A percentile compares a stretch with the other conserved stretches of the same genome.
Conservation (phyloP, 2,797 vertebrate species). For the Halcyon badia region DNA sequence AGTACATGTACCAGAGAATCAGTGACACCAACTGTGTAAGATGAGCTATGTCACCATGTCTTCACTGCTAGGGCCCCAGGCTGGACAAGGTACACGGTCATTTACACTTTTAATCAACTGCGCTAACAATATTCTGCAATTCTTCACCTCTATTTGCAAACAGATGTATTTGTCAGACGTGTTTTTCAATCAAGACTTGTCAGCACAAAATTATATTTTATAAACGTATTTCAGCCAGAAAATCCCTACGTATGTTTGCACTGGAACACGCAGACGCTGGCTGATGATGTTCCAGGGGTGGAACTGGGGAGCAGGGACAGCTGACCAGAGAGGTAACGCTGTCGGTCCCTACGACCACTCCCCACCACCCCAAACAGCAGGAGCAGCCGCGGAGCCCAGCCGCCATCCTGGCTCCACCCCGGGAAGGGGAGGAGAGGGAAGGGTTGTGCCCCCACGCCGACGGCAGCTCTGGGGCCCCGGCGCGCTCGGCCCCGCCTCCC, state of each 20-base stretch:
- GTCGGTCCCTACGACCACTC: fast-evolving
- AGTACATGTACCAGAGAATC: not conserved
- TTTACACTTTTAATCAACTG: not conserved
- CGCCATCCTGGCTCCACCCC: fast-evolving
- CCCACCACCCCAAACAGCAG: fast-evolving
- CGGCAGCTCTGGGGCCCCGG: not conserved
- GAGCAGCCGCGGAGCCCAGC: fast-evolving
- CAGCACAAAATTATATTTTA: not conserved
- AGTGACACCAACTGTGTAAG: fast-evolving
- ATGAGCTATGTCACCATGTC: fast-evolving
- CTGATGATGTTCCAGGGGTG: fast-evolving
- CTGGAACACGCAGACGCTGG: fast-evolving
- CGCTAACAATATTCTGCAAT: not conserved
- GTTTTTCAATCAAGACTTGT: not conserved
- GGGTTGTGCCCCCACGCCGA: not conserved
- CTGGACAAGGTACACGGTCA: fast-evolving
- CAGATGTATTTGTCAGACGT: fast-evolving
- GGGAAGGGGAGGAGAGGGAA: not conserved
- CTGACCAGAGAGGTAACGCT: fast-evolving
- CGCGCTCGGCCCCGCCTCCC: not conserved
- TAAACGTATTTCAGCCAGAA: not conserved
- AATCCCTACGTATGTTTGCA: fast-evolving
- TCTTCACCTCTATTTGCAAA: not conserved
- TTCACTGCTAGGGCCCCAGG: not conserved
- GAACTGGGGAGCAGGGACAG: fast-evolving